These are phyloP conservation scores for Poeciliopsis turrubarensis DNA, from an alignment of 2,113 vertebrate species.

Conservation along the genomic window DNA sequence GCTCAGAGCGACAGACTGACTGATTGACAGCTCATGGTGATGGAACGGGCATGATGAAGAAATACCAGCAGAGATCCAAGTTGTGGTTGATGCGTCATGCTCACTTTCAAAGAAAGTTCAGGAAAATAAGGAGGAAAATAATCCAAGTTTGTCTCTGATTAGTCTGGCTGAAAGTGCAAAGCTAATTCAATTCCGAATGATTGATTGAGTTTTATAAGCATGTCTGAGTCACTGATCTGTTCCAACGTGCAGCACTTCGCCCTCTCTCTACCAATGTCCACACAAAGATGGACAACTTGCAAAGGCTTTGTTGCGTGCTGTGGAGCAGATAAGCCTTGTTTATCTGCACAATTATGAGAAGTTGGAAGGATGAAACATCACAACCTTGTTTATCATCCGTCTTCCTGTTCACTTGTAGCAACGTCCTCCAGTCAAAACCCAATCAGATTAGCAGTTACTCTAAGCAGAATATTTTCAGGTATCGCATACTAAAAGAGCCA, in stretches of 20 bases:
- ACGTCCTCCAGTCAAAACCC: conserved; percentile 57
- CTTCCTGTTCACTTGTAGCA: conserved; percentile 58
- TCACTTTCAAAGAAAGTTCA: conserved; percentile 1
- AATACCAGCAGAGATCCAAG: background rate
- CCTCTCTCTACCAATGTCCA: no score
- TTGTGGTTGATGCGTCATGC: conserved; percentile 1
- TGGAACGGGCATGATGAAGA: background rate
- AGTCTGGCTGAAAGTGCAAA: conserved; percentile 31
- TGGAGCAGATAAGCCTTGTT: conserved; percentile 43
- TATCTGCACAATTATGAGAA: conserved; percentile 65
- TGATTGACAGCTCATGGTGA: background rate
- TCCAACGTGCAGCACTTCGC: no score
- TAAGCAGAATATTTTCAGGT: conserved; percentile 10
- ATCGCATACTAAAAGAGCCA: conserved; percentile 11
- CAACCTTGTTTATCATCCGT: conserved; percentile 69
- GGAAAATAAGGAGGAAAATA: conserved; percentile 3
- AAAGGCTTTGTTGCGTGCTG: conserved; percentile 22
- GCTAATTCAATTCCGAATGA: conserved; percentile 22
- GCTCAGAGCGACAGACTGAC: background rate
- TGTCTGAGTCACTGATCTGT: background rate
- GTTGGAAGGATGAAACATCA: conserved; percentile 62
- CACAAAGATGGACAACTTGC: conserved; percentile 2
- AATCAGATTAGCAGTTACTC: conserved; percentile 22
- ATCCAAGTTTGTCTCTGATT: conserved; percentile 23
- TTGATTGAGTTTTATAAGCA: conserved; percentile 22